Evolutionary conservation across 2,113 vertebrate species (phyloP), one percentile per base, ranked within the genome.

Genomic region (Engraulis encrasicolus): DNA sequence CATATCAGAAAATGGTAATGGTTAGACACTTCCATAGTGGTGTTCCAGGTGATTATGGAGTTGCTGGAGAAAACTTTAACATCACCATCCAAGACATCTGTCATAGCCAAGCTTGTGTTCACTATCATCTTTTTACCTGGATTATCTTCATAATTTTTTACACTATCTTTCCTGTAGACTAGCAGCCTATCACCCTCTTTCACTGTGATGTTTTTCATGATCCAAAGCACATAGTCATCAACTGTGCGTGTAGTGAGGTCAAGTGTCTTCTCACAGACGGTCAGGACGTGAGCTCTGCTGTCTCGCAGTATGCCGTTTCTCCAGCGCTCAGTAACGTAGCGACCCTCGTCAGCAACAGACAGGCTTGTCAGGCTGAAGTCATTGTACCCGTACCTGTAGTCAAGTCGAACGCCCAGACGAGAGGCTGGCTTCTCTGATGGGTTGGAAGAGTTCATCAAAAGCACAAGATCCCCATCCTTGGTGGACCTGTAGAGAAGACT

Each of bases 11-110:
- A 27, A 23, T 66, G 58, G 18, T 18, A 52, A 23, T 66, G 20
- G 6, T 1, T 0, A 3, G 0, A n/a, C 20, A 1, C 20, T 1
- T 7, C n/a, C 19, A 0, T 6, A 66, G n/a, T 27, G n/a, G 2
- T 1, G 6, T 20, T 66, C 6, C 6, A 27, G 58, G 7, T 66
- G 58, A 66, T 23, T 66, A 23, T 66, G 23, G 58, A 66, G n/a
- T 11, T 23, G n/a, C 23, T 66, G 7, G 9, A 27, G n/a, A 66
- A 12, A 6, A 66, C 23, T 2, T 66, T 66, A 27, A 1, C 7
- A 11, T 66, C n/a, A 27, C n/a, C n/a, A 66, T 1, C 27, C 58
- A 27, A 0, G 58, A 11, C 11, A 66, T 66, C 58, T 66, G 5
- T 6, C 7, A 23, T n/a, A 9, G 58, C 1, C 58, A 66, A 18